Evolutionary conservation across 2,797 vertebrate species (phyloP).

Genomic region (Todus mexicanus): DNA sequence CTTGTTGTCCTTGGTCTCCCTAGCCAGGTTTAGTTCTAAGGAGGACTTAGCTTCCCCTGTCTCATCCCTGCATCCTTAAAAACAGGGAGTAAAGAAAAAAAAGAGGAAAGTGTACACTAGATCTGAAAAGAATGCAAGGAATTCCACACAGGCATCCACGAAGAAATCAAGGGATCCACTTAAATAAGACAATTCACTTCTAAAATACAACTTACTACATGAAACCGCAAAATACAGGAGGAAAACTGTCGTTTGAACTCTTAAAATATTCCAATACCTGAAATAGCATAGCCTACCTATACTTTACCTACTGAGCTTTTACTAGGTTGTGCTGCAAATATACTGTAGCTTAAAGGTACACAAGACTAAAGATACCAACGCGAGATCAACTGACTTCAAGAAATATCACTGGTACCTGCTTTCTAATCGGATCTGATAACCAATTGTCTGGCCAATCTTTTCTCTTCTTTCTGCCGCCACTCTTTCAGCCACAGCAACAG

Average conservation of each 20-base stretch:
- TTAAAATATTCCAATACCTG: not conserved
- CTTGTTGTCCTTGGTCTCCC: too few species aligned
- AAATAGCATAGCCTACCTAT: not conserved
- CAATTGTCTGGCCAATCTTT: slow-evolving; percentile 89
- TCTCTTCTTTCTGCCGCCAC: slow-evolving; percentile 93
- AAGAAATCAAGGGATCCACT: not conserved
- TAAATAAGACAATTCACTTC: too few species aligned
- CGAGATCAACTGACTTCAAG: not conserved
- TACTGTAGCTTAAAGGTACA: not conserved
- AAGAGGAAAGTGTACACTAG: not conserved
- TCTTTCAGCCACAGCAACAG: slow-evolving; percentile 91
- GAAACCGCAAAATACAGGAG: not conserved
- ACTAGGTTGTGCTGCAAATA: not conserved
- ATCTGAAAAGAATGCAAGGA: not conserved
- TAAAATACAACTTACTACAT: not conserved
- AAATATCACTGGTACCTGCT: slow-evolving; percentile 81
- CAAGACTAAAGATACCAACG: not conserved
- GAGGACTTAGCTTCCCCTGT: too few species aligned
- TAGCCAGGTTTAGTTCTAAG: too few species aligned
- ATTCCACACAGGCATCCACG: not conserved
- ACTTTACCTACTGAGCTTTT: not conserved
- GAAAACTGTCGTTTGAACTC: not conserved
- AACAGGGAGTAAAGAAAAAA: not conserved
- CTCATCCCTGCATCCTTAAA: too few species aligned
- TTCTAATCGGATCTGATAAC: slow-evolving; percentile 93